These are phyloP conservation scores for Hystrix brachyura DNA, from an alignment of 2,113 vertebrate genomes.

Conservation along the genomic window DNA sequence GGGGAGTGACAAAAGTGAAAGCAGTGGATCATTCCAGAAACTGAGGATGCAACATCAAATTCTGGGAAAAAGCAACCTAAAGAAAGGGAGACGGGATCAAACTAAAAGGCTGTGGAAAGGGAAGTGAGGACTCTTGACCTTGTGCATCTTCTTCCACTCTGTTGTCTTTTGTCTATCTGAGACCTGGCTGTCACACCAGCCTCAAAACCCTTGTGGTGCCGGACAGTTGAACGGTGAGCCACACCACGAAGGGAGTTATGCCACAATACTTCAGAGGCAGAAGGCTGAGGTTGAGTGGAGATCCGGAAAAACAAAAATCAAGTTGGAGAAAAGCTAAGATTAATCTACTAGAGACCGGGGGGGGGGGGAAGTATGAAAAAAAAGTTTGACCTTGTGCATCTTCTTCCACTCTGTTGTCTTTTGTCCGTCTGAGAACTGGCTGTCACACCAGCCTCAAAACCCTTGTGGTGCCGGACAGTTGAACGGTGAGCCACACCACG, in stretches of 20 bases:
- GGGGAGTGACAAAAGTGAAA: background rate
- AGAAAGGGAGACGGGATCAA: background rate
- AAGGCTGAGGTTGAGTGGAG: background rate
- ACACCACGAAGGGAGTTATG: too few species aligned
- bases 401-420: accelerated
- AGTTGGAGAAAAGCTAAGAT: background rate
- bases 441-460: background rate
- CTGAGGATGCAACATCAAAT: background rate
- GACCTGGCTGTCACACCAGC: background rate
- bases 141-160: accelerated
- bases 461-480: too few species aligned
- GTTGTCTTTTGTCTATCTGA: background rate
- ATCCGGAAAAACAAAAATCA: background rate
- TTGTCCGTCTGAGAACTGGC: background rate
- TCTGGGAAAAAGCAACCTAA: background rate
- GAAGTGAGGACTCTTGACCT: background rate
- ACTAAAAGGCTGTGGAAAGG: background rate
- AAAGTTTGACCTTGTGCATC: too few species aligned
- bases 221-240: accelerated
- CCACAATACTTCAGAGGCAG: background rate
- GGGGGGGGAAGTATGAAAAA: background rate
- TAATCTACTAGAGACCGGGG: background rate
- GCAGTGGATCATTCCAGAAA: conserved; percentile 9
- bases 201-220: background rate
- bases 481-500: accelerated